Percentiles rank a stretch among this genome's conserved stretches.
Conservation (phyloP, 2,797 vertebrate genomes). For the Amblyraja radiata region DNA sequence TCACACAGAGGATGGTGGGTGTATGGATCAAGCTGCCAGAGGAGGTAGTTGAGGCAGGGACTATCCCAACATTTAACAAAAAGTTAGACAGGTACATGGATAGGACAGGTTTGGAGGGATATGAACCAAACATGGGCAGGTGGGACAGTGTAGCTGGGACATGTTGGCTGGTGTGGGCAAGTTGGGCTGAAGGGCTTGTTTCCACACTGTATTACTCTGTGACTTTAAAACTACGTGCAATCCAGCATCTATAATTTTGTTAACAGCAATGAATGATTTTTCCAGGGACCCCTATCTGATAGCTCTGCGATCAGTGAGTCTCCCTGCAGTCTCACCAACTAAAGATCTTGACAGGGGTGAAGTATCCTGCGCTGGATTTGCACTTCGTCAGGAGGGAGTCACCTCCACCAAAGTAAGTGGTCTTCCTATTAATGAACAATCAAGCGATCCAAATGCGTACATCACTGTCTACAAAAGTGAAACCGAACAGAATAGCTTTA, state of each 20-base stretch:
- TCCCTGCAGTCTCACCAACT: constrained; percentile 69
- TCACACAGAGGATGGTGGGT: no score
- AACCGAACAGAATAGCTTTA: not conserved
- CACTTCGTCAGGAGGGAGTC: constrained; percentile 71
- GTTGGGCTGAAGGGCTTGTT: no score
- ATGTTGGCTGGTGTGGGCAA: no score
- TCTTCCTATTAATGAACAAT: not conserved
- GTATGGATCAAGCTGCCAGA: no score
- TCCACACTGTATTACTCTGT: no score
- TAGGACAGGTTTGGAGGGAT: no score
- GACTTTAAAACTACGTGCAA: not conserved
- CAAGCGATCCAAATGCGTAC: not conserved
- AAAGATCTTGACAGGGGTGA: constrained; percentile 70
- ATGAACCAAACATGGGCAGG: no score
- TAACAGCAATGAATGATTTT: not conserved
- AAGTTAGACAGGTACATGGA: no score
- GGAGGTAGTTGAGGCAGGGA: no score
- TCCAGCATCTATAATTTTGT: not conserved
- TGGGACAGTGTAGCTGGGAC: no score
- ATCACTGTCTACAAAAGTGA: not conserved
- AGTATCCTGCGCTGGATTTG: constrained; percentile 86
- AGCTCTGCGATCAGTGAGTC: constrained; percentile 80
- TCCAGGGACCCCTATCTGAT: constrained; percentile 85
- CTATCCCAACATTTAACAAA: no score
- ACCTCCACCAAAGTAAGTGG: constrained; percentile 70